Percentiles rank a stretch among this genome's conserved stretches.
Evolutionary conservation across 2,797 vertebrate species (phyloP).

Genomic region (Microchirus variegatus): DNA sequence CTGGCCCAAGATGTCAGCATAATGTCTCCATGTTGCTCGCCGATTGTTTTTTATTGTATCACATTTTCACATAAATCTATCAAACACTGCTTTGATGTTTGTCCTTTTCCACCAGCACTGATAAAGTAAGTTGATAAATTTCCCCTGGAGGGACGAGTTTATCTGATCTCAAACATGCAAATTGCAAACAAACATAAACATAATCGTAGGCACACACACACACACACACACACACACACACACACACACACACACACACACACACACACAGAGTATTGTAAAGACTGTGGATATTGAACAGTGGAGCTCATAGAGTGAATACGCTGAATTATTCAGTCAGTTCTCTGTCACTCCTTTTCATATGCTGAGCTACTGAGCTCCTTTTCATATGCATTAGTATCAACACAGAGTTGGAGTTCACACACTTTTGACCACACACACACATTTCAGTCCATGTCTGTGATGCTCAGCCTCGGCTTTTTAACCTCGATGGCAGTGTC

Average conservation of each 20-base stretch:
- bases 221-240: conserved; percentile 5
- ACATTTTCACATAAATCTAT: conserved; percentile 3
- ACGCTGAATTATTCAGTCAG: conserved; percentile 67
- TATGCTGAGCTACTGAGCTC: conserved; percentile 43
- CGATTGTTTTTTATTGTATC: conserved; percentile 1
- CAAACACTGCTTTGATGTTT: conserved; percentile 12
- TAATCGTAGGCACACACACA: conserved; percentile 15
- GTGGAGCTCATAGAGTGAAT: conserved; percentile 50
- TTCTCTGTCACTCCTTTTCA: conserved; percentile 44
- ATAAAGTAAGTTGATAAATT: conserved; percentile 22
- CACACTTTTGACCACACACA: conserved; percentile 31
- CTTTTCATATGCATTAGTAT: conserved; percentile 50
- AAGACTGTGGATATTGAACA: conserved; percentile 31
- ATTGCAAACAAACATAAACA: conserved; percentile 37
- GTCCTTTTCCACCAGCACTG: conserved; percentile 18
- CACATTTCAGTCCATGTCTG: neutral
- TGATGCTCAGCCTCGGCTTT: neutral
- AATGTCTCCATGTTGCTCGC: neutral
- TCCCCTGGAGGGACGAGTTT: conserved; percentile 3
- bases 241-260: conserved; percentile 1
- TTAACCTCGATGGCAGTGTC: conserved; percentile 17
- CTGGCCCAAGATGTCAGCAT: neutral
- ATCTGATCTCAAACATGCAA: conserved; percentile 43
- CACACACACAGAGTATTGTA: conserved; percentile 6
- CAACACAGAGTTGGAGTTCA: conserved; percentile 37